Evolutionary conservation across 1,140 invertebrate genomes (phyloP).

Genomic region (Camponotus floridanus): DNA sequence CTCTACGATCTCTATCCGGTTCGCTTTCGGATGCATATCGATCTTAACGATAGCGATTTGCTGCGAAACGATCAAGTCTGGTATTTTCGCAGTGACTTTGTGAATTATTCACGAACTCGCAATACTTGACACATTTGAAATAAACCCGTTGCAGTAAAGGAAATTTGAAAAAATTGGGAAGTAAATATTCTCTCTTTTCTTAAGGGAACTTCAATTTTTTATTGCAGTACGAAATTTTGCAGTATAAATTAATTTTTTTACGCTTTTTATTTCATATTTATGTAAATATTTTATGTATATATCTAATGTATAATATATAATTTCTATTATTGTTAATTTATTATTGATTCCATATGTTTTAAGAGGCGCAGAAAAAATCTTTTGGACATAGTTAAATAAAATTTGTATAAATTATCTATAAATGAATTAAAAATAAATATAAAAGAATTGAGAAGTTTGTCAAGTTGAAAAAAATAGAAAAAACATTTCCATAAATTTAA

Average conservation of each 20-base stretch:
- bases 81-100: neutral
- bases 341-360: neutral
- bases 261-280: neutral
- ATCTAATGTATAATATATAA: neutral
- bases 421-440: neutral
- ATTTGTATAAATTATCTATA: neutral
- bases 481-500: neutral
- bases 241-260: neutral
- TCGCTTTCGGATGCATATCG: constrained; percentile 49
- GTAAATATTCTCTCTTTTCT: neutral
- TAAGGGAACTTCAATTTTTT: neutral
- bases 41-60: constrained; percentile 36
- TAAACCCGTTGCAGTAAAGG: neutral
- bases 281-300: neutral
- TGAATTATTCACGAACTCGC: constrained; percentile 34
- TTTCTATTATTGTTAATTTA: neutral
- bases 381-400: neutral
- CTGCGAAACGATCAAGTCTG: constrained; percentile 26
- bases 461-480: neutral
- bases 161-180: constrained; percentile 5
- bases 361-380: neutral
- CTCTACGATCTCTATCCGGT: constrained; percentile 62
- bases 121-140: constrained; percentile 39
- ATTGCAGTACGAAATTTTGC: neutral
- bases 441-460: neutral